A percentile compares a stretch with the other conserved stretches of the same genome.
Evolutionary conservation across 2,797 vertebrate genomes (phyloP).

Genomic region (Halcyon chelicuti): DNA sequence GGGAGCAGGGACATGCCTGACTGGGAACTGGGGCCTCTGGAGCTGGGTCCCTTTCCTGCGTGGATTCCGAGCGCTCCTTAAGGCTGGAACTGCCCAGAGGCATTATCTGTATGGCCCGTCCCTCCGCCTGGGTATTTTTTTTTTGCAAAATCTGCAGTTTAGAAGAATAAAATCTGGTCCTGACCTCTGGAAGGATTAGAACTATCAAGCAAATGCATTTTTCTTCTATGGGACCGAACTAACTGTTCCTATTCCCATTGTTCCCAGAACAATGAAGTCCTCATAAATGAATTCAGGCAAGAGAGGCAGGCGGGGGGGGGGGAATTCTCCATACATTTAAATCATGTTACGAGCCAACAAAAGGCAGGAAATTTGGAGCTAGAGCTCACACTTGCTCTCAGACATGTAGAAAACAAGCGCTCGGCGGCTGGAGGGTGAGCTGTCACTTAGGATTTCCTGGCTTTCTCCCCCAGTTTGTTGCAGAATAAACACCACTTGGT

Average conservation of each 20-base stretch:
- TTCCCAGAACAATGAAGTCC: constrained; percentile 64
- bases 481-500: constrained; percentile 43
- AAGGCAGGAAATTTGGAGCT: constrained; percentile 67
- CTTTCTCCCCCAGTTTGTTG: constrained; percentile 34
- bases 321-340: constrained; percentile 54
- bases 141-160: constrained; percentile 59
- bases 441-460: constrained; percentile 67
- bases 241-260: constrained; percentile 68
- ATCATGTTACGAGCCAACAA: constrained; percentile 52
- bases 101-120: background rate
- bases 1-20: background rate
- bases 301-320: background rate
- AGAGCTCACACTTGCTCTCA: constrained; percentile 45
- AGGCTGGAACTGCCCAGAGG: background rate
- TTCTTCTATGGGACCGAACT: constrained; percentile 74
- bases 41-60: background rate
- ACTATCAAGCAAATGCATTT: constrained; percentile 61
- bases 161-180: constrained; percentile 59
- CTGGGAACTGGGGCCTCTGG: background rate
- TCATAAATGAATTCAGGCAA: constrained; percentile 49
- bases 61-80: background rate
- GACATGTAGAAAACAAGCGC: constrained; percentile 38
- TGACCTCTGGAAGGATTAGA: constrained; percentile 76
- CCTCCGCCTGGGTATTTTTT: background rate
- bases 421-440: background rate